Conservation (phyloP, 2,888 invertebrate species). For the Drosophila affinis region DNA sequence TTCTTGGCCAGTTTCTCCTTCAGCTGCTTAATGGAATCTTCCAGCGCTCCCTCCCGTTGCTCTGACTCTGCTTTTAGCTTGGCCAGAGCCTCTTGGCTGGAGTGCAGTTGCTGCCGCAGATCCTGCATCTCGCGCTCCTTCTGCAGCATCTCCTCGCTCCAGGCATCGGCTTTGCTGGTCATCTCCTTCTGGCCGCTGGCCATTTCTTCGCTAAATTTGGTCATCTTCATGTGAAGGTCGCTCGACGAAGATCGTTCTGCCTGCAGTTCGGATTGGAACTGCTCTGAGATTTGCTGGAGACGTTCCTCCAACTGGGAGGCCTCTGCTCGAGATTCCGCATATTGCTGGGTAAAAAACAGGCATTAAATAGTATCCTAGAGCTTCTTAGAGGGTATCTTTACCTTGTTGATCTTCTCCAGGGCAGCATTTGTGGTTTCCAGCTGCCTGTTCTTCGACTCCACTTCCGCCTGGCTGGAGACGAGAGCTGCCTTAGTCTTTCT, state of each 20-base stretch:
- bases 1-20: conserved; percentile 48
- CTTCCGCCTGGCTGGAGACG: conserved; percentile 8
- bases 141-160: conserved; percentile 59
- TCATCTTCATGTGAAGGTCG: conserved; percentile 57
- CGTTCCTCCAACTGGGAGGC: conserved; percentile 86
- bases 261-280: conserved; percentile 66
- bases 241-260: conserved; percentile 41
- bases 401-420: conserved; percentile 50
- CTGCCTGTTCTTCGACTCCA: conserved; percentile 43
- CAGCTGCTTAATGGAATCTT: conserved; percentile 49
- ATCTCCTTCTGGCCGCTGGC: conserved; percentile 59
- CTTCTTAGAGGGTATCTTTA: neutral
- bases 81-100: conserved; percentile 54
- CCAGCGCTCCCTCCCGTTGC: conserved; percentile 31
- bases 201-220: conserved; percentile 67
- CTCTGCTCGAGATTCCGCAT: conserved; percentile 79
- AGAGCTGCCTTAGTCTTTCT: conserved; percentile 20
- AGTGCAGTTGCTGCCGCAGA: conserved; percentile 59
- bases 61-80: conserved; percentile 43
- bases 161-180: conserved; percentile 60
- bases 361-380: too few species aligned
- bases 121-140: conserved; percentile 70
- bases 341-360: conserved; percentile 41
- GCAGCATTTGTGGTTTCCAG: conserved; percentile 53
- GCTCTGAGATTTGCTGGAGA: conserved; percentile 82